Base-by-base conservation (phyloP, 2,888 invertebrate species). In the Ligdia adustata region DNA sequence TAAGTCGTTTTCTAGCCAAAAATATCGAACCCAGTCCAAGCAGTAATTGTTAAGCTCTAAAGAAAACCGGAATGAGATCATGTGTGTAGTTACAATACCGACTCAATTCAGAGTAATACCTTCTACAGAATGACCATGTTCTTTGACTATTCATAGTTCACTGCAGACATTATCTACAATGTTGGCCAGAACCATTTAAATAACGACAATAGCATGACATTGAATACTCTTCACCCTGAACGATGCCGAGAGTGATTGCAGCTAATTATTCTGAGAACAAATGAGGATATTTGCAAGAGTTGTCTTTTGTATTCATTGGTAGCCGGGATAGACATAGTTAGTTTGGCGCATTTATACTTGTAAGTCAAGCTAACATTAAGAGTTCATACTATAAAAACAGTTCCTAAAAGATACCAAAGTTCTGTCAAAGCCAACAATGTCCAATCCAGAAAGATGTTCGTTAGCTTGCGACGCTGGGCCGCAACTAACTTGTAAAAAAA, bases 191-290 rank as follows among this genome's bases (percentile, higher is more conserved):
- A 38, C 7, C 32, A 45, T 45, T 45, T 39, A 27, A 33, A 45
- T 34, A 45, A 45, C n/a, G n/a, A n/a, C 45, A 45, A 45, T 45
- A 33, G 31, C 9, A 5, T 7, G 31, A 15, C 40, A 48, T 42
- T 51, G 32, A 33, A 20, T 20, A 16, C 12, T 34, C 28, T 46
- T 46, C 46, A 34, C 34, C 39, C 33, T 40, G 46, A 46, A 27
- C 28, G 20, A 31, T 16, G 28, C 9, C 13, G 15, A 39, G 38
- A 46, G 39, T 46, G 18, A 45, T 45, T 24, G 9, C 14, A 13
- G 15, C 28, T 34, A 28, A 39, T 39, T 34, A 27, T 20, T 38
- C 7, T 27, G 5, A 14, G 15, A 46, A 45, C 26, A 45, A 39
- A 33, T 16, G 26, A 12, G 18, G 18, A 3, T 12, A 22, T 35